phyloP scores from a whole-genome alignment of 2,113 vertebrate genomes.

The Pituophis catenifer region DNA sequence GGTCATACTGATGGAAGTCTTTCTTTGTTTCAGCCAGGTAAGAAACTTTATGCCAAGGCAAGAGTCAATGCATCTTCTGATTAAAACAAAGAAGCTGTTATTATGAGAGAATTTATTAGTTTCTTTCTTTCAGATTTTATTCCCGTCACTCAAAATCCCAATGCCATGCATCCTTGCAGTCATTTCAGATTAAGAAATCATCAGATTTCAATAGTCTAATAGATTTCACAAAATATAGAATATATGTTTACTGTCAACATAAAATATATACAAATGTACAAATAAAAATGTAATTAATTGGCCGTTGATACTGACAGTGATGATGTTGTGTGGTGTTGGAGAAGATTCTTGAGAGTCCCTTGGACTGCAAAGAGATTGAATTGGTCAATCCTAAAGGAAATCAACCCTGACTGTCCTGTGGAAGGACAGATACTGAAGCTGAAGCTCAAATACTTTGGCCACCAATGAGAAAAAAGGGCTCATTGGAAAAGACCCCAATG shows the following conservation, averaged over 20 bases:
- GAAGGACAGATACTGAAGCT: not conserved
- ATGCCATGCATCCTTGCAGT: not conserved
- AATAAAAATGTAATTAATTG: not conserved
- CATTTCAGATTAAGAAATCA: not conserved
- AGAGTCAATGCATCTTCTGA: fast-evolving
- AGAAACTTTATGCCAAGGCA: slow-evolving; percentile 13
- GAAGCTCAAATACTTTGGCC: not conserved
- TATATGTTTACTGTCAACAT: not conserved
- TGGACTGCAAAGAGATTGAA: not conserved
- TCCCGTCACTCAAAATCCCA: not conserved
- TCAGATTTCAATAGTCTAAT: not conserved
- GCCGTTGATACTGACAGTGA: not conserved
- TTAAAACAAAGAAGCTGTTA: not conserved
- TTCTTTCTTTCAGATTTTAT: not conserved
- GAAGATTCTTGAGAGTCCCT: not conserved
- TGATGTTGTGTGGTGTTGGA: not conserved
- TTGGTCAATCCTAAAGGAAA: not conserved
- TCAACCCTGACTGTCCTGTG: not conserved
- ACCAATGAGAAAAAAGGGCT: too few relatives aligned
- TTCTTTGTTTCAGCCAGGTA: slow-evolving; percentile 94
- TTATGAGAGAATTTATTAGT: not conserved
- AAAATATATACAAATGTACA: not conserved
- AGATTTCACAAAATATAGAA: not conserved
- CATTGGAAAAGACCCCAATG: not conserved
- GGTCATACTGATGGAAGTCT: slow-evolving; percentile 95